Base-by-base conservation (phyloP, 2,888 invertebrate species). In the Torymus tubicola region DNA sequence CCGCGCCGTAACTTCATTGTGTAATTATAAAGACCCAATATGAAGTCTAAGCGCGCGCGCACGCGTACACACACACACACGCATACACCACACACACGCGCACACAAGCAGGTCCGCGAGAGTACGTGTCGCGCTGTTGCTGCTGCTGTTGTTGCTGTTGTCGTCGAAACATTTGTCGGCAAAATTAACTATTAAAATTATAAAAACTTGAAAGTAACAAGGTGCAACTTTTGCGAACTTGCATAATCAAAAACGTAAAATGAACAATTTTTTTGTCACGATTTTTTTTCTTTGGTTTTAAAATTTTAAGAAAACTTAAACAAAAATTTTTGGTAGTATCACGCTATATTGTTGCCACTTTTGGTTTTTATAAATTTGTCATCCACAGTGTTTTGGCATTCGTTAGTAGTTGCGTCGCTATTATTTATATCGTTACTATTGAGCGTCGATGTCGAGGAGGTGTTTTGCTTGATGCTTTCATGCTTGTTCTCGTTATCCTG, bases 281-380 rank as follows among this genome's bases (percentile, higher is more conserved):
- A 57, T 24, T 58, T 42, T 16, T 31, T 57, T 31, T 58, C 24
- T 42, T 58, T 31, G 24, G 31, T 18, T 58, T 14, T 18, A 64
- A 52, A 52, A 52, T 18, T 31, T 31, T 31, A 53, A 55, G 61
- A 68, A 53, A 72, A 72, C 52, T 53, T 52, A 52, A 76, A 68
- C 53, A 76, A 61, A 68, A 42, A 53, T 18, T 24, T 70, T 70
- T 52, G 63, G 82, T 90, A 88, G 89, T 91, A 92, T 92, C 92
- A 93, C 91, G 92, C 92, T 90, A 93, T 93, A 83, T 92, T 92
- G 88, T 92, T 93, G 81, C 93, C 92, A 82, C 92, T 92, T 92
- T 92, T 92, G 60, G 93, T 93, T 63, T 93, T 93, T 58, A 93
- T 92, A 87, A 93, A 93, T 83, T 92, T 92, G 84, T 92, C 92